Evolutionary conservation across 1,140 invertebrate genomes (phyloP), one percentile per base, ranked within the genome.

Genomic region (Drosophila truncata): DNA sequence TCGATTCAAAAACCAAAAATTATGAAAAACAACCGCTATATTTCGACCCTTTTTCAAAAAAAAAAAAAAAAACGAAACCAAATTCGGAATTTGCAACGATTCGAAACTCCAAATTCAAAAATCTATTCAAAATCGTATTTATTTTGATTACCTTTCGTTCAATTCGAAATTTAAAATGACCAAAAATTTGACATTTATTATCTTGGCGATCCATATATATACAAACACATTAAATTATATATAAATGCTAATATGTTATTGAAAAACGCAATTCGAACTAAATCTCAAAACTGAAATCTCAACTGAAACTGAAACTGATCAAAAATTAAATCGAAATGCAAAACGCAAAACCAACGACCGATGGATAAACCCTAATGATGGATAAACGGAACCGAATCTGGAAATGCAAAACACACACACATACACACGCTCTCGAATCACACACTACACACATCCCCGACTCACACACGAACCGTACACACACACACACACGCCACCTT

Each of bases 181-280:
- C 60, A 82, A 75, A 84, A 76, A 91, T 84, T 87, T 77, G 70
- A 80, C 62, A 79, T 71, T 64, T 84, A 73, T 64, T 84, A 73
- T 85, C 84, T 91, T 92, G 91, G 91, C 91, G 91, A 92, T 92
- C 88, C 84, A 92, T 92, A 91, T 92, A 92, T 83, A 69, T 87
- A 72, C 73, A 73, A 72, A 87, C 84, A 78, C 77, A 72, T 83
- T 86, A 31, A 59, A 72, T 67, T 74, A 78, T 81, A 33, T 80
- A 76, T 52, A 33, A 66, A 78, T 84, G 67, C 59, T 63, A 63
- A 74, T 60, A 74, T 70, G 29, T 55, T 80, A 87, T 83, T 49
- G 59, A 65, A 49, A 69, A 77, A 66, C 64, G 63, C 46, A 88
- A 90, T 84, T 88, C 67, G 71, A 69, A 41, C 64, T 31, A 41